These are phyloP conservation scores for Mizuhopecten yessoensis DNA, from an alignment of 1,140 invertebrate species.

Conservation along the genomic window DNA sequence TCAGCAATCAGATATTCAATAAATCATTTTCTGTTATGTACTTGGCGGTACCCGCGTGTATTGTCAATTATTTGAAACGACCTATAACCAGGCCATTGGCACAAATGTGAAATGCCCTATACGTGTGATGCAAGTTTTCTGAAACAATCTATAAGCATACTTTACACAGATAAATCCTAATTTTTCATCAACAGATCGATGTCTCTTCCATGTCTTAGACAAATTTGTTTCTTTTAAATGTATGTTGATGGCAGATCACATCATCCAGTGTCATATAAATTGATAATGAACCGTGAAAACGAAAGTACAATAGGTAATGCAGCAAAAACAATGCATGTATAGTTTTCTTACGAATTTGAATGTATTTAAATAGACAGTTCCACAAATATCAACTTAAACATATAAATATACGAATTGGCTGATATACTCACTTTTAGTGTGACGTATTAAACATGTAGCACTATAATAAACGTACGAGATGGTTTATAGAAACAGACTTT, in stretches of 20 bases:
- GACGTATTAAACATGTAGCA: neutral
- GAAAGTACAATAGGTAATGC: neutral
- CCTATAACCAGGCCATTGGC: neutral
- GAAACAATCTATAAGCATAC: neutral
- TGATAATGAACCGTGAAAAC: neutral
- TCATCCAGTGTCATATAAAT: neutral
- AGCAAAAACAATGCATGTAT: neutral
- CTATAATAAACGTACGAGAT: neutral
- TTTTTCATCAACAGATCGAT: neutral
- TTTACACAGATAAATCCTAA: neutral
- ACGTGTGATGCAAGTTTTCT: neutral
- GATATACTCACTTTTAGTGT: neutral
- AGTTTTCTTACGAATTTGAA: neutral
- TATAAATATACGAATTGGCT: neutral
- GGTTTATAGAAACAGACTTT: constrained; percentile 3
- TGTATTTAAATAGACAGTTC: neutral
- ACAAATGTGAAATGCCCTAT: constrained; percentile 24
- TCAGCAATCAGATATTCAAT: too few species aligned
- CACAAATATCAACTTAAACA: neutral
- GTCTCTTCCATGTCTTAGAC: neutral
- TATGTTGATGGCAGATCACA: neutral
- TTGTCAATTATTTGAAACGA: neutral
- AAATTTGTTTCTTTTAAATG: neutral
- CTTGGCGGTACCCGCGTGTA: too few species aligned
- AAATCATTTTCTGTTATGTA: too few species aligned